Evolutionary conservation across 2,113 vertebrate genomes (phyloP).

Genomic region (Microcebus tavaratra): DNA sequence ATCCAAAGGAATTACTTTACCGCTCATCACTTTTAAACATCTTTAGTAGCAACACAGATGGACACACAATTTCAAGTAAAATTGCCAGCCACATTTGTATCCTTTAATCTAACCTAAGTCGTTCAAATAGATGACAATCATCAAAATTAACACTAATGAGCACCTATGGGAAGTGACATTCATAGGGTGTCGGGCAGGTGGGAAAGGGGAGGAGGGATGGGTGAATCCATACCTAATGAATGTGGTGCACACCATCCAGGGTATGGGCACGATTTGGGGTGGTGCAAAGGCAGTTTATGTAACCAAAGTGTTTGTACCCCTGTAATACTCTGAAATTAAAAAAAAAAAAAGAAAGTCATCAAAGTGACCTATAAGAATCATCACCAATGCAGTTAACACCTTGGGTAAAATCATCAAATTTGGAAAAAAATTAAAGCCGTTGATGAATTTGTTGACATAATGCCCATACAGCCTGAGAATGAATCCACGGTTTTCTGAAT

Average conservation of each 20-base stretch:
- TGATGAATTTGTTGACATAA: neutral
- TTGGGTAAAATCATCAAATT: neutral
- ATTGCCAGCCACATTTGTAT: neutral
- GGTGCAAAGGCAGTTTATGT: too few species aligned
- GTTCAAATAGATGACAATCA: neutral
- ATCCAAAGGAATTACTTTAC: neutral
- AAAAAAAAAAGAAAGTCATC: neutral
- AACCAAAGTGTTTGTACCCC: too few species aligned
- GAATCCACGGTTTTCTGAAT: neutral
- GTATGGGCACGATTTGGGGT: too few species aligned
- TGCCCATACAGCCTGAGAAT: neutral
- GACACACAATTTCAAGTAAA: neutral
- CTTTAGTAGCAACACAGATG: neutral
- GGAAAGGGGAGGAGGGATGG: too few species aligned
- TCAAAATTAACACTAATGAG: neutral
- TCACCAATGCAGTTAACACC: neutral
- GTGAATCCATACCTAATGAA: too few species aligned
- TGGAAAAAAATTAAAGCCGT: neutral
- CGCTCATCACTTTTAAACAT: neutral
- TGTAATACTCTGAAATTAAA: too few species aligned
- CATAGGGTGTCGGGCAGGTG: too few species aligned
- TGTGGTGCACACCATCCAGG: too few species aligned
- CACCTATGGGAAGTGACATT: too few species aligned
- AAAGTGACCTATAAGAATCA: neutral
- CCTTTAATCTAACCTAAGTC: neutral